Base-by-base conservation (phyloP, 2,888 invertebrate genomes). In the Tetranychus truncatus region DNA sequence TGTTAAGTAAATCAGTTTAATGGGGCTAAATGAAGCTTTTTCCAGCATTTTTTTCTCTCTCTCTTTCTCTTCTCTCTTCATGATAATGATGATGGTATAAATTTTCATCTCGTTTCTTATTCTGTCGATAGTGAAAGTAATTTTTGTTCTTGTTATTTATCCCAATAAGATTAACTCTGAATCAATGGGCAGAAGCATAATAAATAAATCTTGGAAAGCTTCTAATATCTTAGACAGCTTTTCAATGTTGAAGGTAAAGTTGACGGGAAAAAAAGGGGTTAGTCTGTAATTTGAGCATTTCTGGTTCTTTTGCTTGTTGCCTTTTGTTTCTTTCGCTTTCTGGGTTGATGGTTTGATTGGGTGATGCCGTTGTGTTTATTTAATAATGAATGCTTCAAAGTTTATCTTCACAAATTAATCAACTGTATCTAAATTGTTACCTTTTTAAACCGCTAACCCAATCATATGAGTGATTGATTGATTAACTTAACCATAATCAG, bases 151-250 rank as follows among this genome's bases (percentile, higher is more conserved):
- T 34, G 34, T 34, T 34, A 34, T 34, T 55, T 55, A 55, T 55
- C 55, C 9, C 11, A 55, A 55, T 55, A 15, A 55, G 55, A 55
- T 55, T 55, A 55, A 55, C 55, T 55, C 15, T 55, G 55, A 55
- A 55, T 55, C 55, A 55, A 55, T 55, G 55, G 55, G 55, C 55
- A 55, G 55, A 55, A 55, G 55, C 55, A 55, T 55, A 55, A 55
- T 55, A 55, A 55, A 55, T 55, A 55, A 55, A 55, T 55, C 55
- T 55, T 55, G 9, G 7, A 55, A 55, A 55, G 15, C 55, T 15
- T 55, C 1, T 55, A 55, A 34, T 34, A 34, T 34, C 34, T 34
- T 34, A 34, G 34, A 34, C 34, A 34, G 34, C 34, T 34, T 34
- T 34, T 34, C 34, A 34, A 34, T 34, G 34, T 34, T 34, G 34